A percentile compares a stretch with the other conserved stretches of the same genome.
These are phyloP conservation scores for Amblyteles armatorius DNA, from an alignment of 2,888 invertebrate species.

Conservation along the genomic window DNA sequence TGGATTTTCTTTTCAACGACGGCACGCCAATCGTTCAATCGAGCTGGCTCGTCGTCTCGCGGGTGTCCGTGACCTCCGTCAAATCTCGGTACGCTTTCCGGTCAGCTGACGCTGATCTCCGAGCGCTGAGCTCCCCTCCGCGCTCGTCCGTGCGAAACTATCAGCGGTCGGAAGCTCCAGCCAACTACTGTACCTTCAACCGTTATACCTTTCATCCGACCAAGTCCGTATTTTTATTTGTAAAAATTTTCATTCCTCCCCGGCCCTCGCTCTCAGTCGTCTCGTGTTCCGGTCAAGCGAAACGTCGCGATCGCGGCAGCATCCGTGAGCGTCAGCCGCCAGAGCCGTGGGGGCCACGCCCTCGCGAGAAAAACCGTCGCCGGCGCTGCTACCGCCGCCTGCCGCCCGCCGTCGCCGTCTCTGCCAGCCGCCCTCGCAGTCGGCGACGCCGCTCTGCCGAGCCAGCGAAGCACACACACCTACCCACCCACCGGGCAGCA, in stretches of 20 bases:
- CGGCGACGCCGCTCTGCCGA: constrained; percentile 76
- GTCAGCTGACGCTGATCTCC: constrained; percentile 32
- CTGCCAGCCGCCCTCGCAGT: constrained; percentile 21
- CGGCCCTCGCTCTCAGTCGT: background rate
- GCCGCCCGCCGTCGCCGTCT: background rate
- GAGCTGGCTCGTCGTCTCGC: background rate
- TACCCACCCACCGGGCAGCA: constrained; percentile 63
- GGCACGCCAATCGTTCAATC: too few species aligned
- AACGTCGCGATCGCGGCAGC: constrained; percentile 5
- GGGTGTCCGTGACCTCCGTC: constrained; percentile 63
- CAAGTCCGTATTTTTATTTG: too few species aligned
- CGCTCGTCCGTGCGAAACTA: constrained; percentile 1
- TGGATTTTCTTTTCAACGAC: too few species aligned
- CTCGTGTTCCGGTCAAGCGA: background rate
- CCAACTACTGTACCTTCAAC: background rate
- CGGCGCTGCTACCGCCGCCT: constrained; percentile 70
- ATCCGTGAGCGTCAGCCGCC: constrained; percentile 51
- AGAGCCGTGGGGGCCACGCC: constrained; percentile 79
- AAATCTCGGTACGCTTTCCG: constrained; percentile 30
- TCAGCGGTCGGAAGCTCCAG: background rate
- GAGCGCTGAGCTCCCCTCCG: background rate
- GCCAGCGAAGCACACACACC: constrained; percentile 63
- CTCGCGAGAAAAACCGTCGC: constrained; percentile 78
- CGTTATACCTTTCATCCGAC: too few species aligned
- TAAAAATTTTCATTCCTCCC: background rate